Base-by-base conservation (phyloP, 2,888 invertebrate species). In the Anticlea derivata region DNA sequence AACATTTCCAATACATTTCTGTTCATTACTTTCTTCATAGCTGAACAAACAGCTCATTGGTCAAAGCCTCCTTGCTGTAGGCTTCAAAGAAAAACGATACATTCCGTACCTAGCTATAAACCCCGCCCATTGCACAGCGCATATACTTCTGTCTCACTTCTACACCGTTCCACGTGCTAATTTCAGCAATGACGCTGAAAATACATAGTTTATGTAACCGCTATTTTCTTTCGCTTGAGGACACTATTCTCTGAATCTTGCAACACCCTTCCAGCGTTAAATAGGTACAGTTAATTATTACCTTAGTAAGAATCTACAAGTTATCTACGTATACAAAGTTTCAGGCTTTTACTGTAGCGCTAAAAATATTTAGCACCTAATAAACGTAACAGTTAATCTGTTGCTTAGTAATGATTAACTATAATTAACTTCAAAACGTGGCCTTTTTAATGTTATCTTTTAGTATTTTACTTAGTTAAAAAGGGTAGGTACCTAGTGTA, bases 121-220 rank as follows among this genome's bases (percentile, higher is more conserved):
- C 81, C 68, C 69, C 84, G 84, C 84, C 84, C 78, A 72, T 73
- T 70, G 72, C 52, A 52, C 43, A 26, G 37, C 43, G 50, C 69
- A 76, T 61, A 66, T 75, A 70, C 66, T 57, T 63, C 69, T 53
- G 60, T 79, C 79, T 68, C 75, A 64, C 57, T 80, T 70, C 49
- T 53, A 52, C 76, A 51, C 39, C 35, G 60, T 59, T 61, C 55
- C 49, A 60, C 57, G 61, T 52, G 63, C 60, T 70, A 74, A 69
- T 73, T 73, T 62, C 30, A 56, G 45, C 46, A 40, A 53, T 44
- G 40, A 30, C 31, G 13, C 44, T 24, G 10, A 48, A 47, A 43
- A 43, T 47, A 52, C 22, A 24, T 13, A 12, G 24, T 34, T 40
- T 22, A 30, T 30, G 26, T 2, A 26, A 11, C 31, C 3, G 7